phyloP scores from a whole-genome alignment of 30 jellyfish, hydroid and myxozoan genomes.

The Sanderia malayensis region DNA sequence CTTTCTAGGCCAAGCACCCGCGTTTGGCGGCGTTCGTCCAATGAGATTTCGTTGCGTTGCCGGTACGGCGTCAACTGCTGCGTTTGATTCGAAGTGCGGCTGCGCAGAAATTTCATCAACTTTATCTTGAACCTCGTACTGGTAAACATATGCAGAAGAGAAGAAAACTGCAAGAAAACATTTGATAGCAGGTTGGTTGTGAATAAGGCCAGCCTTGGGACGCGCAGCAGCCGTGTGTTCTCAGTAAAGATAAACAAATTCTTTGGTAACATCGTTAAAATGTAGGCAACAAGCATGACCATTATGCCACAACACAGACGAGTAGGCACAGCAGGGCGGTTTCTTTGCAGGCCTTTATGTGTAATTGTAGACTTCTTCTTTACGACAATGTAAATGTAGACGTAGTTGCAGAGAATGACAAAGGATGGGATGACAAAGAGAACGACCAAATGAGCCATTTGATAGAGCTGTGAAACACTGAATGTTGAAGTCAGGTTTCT shows the following conservation, averaged over 20 bases:
- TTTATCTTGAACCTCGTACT: constrained; percentile 25
- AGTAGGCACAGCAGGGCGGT: neutral
- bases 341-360: neutral
- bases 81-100: neutral
- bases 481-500: no score
- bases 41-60: neutral
- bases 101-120: neutral
- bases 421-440: constrained; percentile 18
- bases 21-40: neutral
- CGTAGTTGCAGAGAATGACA: constrained; percentile 9
- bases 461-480: neutral
- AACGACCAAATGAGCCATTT: neutral
- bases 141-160: constrained; percentile 24
- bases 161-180: constrained; percentile 21
- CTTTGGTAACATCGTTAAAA: neutral
- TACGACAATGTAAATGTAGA: constrained; percentile 8
- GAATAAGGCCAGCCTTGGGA: neutral
- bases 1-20: neutral
- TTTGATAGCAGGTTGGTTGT: constrained; percentile 17
- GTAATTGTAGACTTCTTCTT: neutral
- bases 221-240: neutral
- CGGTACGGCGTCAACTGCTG: neutral
- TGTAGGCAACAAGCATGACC: neutral
- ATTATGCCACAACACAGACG: neutral
- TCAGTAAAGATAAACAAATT: neutral